Percentiles rank a stretch among this genome's conserved stretches.
phyloP scores from a whole-genome alignment of 2,888 invertebrate species.

The Smittia aterrima region DNA sequence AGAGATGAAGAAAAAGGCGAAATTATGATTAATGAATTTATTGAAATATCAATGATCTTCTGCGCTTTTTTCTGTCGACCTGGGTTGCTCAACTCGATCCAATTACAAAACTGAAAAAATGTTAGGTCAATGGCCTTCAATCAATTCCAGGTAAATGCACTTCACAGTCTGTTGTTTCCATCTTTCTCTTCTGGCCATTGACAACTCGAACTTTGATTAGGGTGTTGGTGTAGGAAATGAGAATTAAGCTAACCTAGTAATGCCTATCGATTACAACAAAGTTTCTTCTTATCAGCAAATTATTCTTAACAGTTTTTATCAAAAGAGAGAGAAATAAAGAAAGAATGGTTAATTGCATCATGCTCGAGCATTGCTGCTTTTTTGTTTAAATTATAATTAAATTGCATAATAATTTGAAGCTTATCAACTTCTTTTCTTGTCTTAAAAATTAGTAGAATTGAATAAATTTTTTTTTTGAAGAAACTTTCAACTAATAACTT shows the following conservation, averaged over 20 bases:
- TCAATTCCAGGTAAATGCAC: slow-evolving; percentile 8
- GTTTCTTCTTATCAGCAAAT: neutral
- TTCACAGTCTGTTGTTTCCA: neutral
- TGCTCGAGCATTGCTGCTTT: neutral
- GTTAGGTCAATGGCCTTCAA: neutral
- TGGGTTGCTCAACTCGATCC: neutral
- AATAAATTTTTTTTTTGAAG: neutral
- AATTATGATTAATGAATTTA: neutral
- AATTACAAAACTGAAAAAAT: neutral
- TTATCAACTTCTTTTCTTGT: neutral
- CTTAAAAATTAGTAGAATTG: neutral
- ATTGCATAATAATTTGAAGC: neutral
- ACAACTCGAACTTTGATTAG: neutral
- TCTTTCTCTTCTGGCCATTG: neutral
- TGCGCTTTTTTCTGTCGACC: neutral
- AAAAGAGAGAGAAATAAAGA: neutral
- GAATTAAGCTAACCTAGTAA: neutral
- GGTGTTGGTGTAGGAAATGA: neutral
- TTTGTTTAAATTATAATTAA: slow-evolving; percentile 3
- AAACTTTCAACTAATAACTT: neutral
- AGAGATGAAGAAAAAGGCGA: too few species aligned
- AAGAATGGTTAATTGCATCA: neutral
- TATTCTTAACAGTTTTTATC: neutral
- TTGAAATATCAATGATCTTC: neutral
- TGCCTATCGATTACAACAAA: neutral